Evolutionary conservation across 2,888 invertebrate genomes (phyloP), one percentile per base, ranked within the genome.

Genomic region (Resseliella maxima): DNA sequence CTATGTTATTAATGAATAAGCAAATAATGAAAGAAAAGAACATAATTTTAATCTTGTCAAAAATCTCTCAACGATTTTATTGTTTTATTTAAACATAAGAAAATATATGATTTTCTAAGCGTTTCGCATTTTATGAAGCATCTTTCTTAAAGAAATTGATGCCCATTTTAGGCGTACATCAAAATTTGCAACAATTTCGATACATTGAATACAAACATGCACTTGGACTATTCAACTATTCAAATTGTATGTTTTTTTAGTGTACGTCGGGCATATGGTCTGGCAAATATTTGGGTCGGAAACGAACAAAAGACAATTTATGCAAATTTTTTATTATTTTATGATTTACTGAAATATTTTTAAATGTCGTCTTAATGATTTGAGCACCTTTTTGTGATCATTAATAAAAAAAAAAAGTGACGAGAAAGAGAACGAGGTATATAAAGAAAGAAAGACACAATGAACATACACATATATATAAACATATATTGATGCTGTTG

Each of bases 261-360:
- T 24, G 24, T 59, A 24, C 41, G 12, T 41, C 12, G 41, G 10
- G 10, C 59, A 24, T 24, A 59, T 72, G 15, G 10, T 12, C 72
- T 12, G 0, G 31, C 35, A 72, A 31, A 72, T 31, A 72, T 72
- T 72, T 72, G 72, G 72, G 72, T 72, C 72, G 72, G 72, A 27
- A 72, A 72, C 31, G 12, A 31, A 72, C 72, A 72, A 72, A 72
- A 72, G 72, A 35, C 72, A 35, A 31, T 31, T 72, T 72, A 72
- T 72, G 72, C 72, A 72, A 72, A 72, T 72, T 72, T 72, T 72
- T 72, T 72, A 72, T 72, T 31, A 12, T 72, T 72, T 72, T 72
- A 72, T 72, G 5, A 72, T 72, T 31, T 8, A 72, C 72, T 72
- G 72, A 72, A 72, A 72, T 72, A 72, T 72, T 72, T 72, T 72